A percentile compares a stretch with the other conserved stretches of the same genome.
Evolutionary conservation across 1,140 invertebrate species (phyloP).

Genomic region (Psix sp.): DNA sequence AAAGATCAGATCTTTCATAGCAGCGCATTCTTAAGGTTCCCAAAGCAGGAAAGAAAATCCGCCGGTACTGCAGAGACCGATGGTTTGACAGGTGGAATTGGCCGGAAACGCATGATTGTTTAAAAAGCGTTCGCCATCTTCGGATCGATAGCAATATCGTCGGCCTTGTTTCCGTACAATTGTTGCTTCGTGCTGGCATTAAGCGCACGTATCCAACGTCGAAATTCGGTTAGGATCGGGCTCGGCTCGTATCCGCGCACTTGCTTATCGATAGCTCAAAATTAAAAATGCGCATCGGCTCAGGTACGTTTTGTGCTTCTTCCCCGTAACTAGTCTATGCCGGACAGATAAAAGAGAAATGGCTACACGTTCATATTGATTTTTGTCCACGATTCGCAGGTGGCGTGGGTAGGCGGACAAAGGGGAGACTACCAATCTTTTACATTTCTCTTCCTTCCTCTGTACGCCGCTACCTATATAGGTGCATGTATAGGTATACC

Average conservation of each 20-base stretch:
- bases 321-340: conserved; percentile 70
- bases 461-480: conserved; percentile 44
- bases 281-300: conserved; percentile 44
- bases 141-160: conserved; percentile 33
- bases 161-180: conserved; percentile 14
- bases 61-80: no score
- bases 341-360: conserved; percentile 78
- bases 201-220: conserved; percentile 19
- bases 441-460: conserved; percentile 66
- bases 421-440: conserved; percentile 73
- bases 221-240: conserved; percentile 29
- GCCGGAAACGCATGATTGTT: conserved; percentile 28
- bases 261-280: conserved; percentile 30
- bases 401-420: conserved; percentile 65
- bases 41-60: no score
- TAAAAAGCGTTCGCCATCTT: conserved; percentile 31
- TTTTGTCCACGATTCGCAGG: conserved; percentile 74
- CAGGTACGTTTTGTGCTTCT: conserved; percentile 64
- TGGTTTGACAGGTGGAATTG: conserved; percentile 17
- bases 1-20: no score
- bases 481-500: conserved; percentile 33
- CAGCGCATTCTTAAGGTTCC: no score
- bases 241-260: neutral
- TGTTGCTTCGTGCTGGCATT: conserved; percentile 16
- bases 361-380: conserved; percentile 78